Evolutionary conservation across 2,113 vertebrate genomes (phyloP).

Genomic region (Mus spicilegus): DNA sequence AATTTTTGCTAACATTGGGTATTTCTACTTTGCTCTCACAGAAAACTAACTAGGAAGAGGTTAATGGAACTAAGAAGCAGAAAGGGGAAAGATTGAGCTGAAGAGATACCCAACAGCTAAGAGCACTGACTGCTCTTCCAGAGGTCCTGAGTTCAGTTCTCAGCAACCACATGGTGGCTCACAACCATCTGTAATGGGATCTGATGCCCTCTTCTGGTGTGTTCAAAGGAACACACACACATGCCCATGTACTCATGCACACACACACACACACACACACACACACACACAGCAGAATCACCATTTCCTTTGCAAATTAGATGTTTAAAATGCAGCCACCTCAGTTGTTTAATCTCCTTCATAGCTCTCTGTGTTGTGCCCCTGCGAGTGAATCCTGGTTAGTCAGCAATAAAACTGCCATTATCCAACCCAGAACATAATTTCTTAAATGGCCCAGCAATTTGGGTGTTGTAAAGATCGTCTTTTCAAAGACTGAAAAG

Average conservation of each 20-base stretch:
- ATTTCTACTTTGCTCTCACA: background rate
- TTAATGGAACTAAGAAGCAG: conserved; percentile 13
- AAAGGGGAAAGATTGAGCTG: background rate
- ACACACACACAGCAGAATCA: background rate
- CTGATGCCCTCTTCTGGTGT: too few species aligned
- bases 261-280: too few species aligned
- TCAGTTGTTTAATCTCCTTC: background rate
- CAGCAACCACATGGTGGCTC: too few species aligned
- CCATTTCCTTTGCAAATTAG: background rate
- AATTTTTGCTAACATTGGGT: background rate
- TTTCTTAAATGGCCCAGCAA: background rate
- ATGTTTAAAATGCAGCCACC: background rate
- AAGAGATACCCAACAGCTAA: too few species aligned
- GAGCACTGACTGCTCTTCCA: too few species aligned
- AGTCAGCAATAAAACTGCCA: background rate
- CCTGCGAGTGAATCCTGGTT: background rate
- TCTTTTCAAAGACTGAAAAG: background rate
- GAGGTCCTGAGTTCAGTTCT: too few species aligned
- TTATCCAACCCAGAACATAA: background rate
- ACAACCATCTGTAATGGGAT: too few species aligned
- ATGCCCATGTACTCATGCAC: too few species aligned
- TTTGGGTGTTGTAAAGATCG: background rate
- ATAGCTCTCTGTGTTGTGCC: background rate
- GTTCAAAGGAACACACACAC: background rate
- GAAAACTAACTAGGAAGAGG: conserved; percentile 45